phyloP scores from a whole-genome alignment of 2,113 vertebrate species.

The Hippocampus barbouri region DNA sequence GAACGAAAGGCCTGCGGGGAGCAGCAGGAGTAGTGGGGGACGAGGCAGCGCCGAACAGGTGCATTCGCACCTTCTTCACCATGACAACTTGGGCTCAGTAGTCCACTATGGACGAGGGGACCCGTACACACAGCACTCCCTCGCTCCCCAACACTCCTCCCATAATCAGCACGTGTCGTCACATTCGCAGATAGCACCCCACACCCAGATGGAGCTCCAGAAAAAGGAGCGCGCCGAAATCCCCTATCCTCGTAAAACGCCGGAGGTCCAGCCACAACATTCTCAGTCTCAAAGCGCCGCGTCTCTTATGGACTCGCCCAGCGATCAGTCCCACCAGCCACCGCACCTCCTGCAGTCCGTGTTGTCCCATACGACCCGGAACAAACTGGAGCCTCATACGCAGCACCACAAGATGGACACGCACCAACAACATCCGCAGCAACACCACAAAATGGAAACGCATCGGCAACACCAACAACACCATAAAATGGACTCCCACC shows the following conservation, averaged over 20 bases:
- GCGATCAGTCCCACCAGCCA: slow-evolving; percentile 74
- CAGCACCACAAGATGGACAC: slow-evolving; percentile 60
- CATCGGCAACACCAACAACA: slow-evolving; percentile 22
- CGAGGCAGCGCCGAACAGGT: slow-evolving; percentile 72
- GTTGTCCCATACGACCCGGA: slow-evolving; percentile 83
- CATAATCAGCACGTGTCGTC: slow-evolving; percentile 67
- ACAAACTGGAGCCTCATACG: slow-evolving; percentile 72
- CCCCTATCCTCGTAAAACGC: slow-evolving; percentile 74
- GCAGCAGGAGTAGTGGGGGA: slow-evolving; percentile 75
- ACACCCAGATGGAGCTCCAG: slow-evolving; percentile 74
- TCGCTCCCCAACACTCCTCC: slow-evolving; percentile 65
- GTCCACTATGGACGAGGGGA: slow-evolving; percentile 84
- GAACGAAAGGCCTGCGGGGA: slow-evolving; percentile 76
- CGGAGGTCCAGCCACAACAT: slow-evolving; percentile 72
- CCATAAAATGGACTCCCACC: slow-evolving; percentile 57
- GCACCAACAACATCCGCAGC: slow-evolving; percentile 48
- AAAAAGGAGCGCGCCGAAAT: slow-evolving; percentile 78
- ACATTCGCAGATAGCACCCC: slow-evolving; percentile 68
- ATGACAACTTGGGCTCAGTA: slow-evolving; percentile 82
- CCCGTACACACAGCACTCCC: slow-evolving; percentile 72
- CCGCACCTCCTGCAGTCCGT: slow-evolving; percentile 84
- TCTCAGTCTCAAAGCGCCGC: slow-evolving; percentile 68
- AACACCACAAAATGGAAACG: slow-evolving; percentile 31
- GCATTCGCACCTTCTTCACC: slow-evolving; percentile 72
- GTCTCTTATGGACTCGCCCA: slow-evolving; percentile 78